Conservation (phyloP, 2,797 vertebrate genomes). For the Rhynchotus rufescens region DNA sequence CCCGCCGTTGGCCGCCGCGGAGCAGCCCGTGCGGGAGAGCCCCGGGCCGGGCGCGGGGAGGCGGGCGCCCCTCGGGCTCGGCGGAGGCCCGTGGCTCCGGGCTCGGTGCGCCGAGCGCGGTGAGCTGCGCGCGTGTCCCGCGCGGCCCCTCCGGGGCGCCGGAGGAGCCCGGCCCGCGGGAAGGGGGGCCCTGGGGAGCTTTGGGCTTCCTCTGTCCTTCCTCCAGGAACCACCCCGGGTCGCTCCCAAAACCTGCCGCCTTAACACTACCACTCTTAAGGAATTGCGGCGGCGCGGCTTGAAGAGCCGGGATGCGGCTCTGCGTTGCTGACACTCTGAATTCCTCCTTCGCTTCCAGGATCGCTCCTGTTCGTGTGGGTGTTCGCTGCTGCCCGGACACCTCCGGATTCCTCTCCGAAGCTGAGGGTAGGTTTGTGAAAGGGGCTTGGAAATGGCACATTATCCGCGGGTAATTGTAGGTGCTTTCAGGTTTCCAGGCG, state of each 20-base stretch:
- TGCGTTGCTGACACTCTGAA: neutral
- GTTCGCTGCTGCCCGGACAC: neutral
- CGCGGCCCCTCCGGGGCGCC: too few relatives aligned
- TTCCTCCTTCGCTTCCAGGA: neutral
- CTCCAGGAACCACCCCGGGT: neutral
- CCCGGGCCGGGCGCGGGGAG: too few relatives aligned
- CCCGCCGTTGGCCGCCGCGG: too few relatives aligned
- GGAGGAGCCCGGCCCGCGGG: too few relatives aligned
- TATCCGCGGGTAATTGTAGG: neutral
- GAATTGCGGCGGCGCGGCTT: neutral
- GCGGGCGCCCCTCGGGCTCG: too few relatives aligned
- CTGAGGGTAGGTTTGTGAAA: neutral
- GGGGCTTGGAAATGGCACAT: neutral
- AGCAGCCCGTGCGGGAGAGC: too few relatives aligned
- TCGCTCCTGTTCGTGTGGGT: neutral
- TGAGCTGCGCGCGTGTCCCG: too few relatives aligned
- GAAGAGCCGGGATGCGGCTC: neutral
- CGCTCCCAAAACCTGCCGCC: neutral
- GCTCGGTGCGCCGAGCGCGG: too few relatives aligned
- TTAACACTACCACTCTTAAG: neutral
- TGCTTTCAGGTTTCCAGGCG: neutral
- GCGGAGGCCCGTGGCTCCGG: too few relatives aligned
- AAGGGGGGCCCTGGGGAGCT: neutral
- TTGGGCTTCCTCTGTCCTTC: neutral
- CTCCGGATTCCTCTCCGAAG: neutral